These are phyloP conservation scores for Drosophila littoralis DNA, from an alignment of 1,140 invertebrate genomes.

Conservation along the genomic window DNA sequence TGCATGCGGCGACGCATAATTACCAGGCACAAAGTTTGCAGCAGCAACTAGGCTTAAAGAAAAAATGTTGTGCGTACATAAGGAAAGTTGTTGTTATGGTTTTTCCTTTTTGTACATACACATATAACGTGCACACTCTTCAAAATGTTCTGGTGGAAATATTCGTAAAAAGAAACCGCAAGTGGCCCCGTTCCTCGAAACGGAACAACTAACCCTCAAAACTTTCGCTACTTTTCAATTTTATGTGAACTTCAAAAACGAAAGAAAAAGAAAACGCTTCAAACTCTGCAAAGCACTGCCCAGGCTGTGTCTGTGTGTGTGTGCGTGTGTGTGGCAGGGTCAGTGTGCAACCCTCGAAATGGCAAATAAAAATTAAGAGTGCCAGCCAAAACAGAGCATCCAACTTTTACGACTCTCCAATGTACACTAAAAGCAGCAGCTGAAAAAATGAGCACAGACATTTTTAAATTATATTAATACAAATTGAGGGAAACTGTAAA, in stretches of 20 bases:
- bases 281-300: background rate
- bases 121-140: conserved; percentile 35
- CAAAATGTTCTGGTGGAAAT: conserved; percentile 47
- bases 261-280: conserved; percentile 14
- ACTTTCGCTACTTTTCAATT: conserved; percentile 75
- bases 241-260: conserved; percentile 48
- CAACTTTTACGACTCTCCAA: conserved; percentile 72
- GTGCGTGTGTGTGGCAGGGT: conserved; percentile 38
- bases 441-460: conserved; percentile 35
- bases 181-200: conserved; percentile 5
- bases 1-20: conserved; percentile 66
- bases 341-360: conserved; percentile 54
- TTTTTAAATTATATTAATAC: conserved; percentile 78
- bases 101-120: background rate
- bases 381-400: conserved; percentile 30
- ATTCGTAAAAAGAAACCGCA: conserved; percentile 57
- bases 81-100: conserved; percentile 13
- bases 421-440: conserved; percentile 60
- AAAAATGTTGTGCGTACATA: conserved; percentile 46
- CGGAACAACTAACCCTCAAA: conserved; percentile 43
- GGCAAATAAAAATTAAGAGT: conserved; percentile 38
- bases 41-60: conserved; percentile 57
- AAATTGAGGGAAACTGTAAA: conserved; percentile 40
- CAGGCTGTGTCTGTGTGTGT: background rate
- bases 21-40: conserved; percentile 62